Conservation (phyloP, 2,888 invertebrate species). For the Temnothorax rugatulus region DNA sequence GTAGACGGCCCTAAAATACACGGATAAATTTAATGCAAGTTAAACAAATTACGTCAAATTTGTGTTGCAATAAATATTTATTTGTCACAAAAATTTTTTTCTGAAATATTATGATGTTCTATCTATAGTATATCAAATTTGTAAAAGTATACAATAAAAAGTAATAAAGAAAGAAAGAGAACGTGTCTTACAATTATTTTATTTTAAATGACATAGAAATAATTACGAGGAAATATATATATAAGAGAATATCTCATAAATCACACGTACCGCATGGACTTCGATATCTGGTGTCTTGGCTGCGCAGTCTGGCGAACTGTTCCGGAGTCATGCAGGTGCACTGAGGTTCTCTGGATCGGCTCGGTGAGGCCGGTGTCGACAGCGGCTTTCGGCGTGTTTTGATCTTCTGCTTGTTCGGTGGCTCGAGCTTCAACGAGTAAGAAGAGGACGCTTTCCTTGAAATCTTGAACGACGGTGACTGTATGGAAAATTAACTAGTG, state of each 20-base stretch:
- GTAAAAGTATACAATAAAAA: not conserved
- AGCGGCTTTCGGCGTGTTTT: slow-evolving; percentile 96
- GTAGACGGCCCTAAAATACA: slow-evolving; percentile 91
- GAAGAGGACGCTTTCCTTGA: slow-evolving; percentile 98
- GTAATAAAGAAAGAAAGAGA: not conserved
- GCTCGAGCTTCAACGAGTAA: slow-evolving; percentile 97
- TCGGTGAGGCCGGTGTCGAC: slow-evolving; percentile 97
- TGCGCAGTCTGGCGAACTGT: slow-evolving; percentile 94
- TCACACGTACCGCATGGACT: slow-evolving; percentile 83
- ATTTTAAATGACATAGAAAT: not conserved
- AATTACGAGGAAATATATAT: not conserved
- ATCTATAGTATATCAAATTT: not conserved
- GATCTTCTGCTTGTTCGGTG: slow-evolving; percentile 93
- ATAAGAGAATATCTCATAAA: not conserved
- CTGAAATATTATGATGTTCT: not conserved
- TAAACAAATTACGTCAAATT: not conserved
- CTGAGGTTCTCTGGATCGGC: slow-evolving; percentile 94
- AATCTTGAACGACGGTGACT: slow-evolving; percentile 99
- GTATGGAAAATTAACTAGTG: slow-evolving; percentile 82
- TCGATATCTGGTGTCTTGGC: slow-evolving; percentile 94
- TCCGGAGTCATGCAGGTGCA: slow-evolving; percentile 98
- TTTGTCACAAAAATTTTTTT: not conserved
- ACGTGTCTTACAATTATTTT: not conserved
- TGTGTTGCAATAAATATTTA: not conserved
- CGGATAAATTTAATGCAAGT: not conserved